Base-by-base conservation (phyloP, 2,888 invertebrate genomes). In the Plagodis pulveraria region DNA sequence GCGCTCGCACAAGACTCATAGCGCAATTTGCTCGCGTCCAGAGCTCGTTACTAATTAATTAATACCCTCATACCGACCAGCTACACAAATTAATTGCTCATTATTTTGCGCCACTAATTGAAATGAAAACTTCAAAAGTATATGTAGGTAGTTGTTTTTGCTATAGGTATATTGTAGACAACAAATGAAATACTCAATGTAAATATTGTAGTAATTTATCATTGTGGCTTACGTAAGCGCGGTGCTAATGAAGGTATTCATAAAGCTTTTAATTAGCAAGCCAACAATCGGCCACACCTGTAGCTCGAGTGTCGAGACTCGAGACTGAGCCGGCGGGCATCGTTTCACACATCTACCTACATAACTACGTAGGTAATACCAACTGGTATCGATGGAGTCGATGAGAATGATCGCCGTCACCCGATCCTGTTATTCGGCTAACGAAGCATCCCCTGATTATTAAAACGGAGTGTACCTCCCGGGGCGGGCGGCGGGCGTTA, bases 361-460 rank as follows among this genome's bases (percentile, higher is more conserved):
- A 22, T 22, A 22, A 22, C 22, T 22, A 22, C 22, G 22, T 22
- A 22, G 42, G 47, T 10, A 36, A 47, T 40, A 40, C 49, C 22
- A 22, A 22, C 22, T 36, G 50, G 50, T 43, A 50, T 43, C 58
- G 65, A 61, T 63, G 65, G 68, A 70, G 71, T 66, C 62, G 70
- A 74, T 69, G 74, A 68, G 73, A 69, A 66, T 71, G 72, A 74
- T 73, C 72, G 72, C 69, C 71, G 80, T 73, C 76, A 86, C 83
- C 86, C 83, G 90, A 91, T 90, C 86, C 87, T 81, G 84, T 88
- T 88, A 89, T 89, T 89, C 82, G 81, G 83, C 84, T 91, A 91
- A 91, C 89, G 89, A 91, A 89, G 89, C 87, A 86, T 90, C 89
- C 89, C 86, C 89, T 90, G 89, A 90, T 92, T 91, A 91, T 91